These are phyloP conservation scores for Saxidomus purpurata DNA, from an alignment of 1,140 invertebrate genomes.

Conservation along the genomic window DNA sequence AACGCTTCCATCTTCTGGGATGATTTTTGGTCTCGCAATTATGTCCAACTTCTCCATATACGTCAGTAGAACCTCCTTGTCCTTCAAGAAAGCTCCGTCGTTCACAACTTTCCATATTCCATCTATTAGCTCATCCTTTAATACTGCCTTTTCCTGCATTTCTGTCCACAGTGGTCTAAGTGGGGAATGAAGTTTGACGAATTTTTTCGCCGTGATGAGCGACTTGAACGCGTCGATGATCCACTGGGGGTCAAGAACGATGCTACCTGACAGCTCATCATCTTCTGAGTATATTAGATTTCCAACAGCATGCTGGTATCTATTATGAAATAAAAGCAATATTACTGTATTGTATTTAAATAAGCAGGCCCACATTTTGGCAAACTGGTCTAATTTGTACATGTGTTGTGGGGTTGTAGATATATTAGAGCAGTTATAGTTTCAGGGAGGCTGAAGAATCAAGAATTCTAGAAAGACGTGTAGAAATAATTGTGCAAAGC, in stretches of 20 bases:
- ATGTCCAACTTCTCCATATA: slow-evolving; percentile 67
- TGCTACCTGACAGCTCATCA: slow-evolving; percentile 35
- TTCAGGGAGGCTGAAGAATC: no score
- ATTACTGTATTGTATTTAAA: no score
- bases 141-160: slow-evolving; percentile 49
- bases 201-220: slow-evolving; percentile 45
- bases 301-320: slow-evolving; percentile 61
- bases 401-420: no score
- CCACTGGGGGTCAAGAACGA: slow-evolving; percentile 61
- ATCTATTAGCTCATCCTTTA: slow-evolving; percentile 49
- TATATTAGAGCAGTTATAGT: no score
- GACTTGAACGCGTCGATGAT: slow-evolving; percentile 63
- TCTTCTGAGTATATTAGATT: slow-evolving; percentile 58
- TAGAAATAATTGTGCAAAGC: no score
- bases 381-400: no score
- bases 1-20: slow-evolving; percentile 26
- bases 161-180: slow-evolving; percentile 38
- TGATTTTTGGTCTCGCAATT: slow-evolving; percentile 57
- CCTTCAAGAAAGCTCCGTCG: background rate
- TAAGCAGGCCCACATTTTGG: no score
- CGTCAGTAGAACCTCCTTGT: slow-evolving; percentile 32
- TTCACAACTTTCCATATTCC: slow-evolving; percentile 46
- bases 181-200: slow-evolving; percentile 32
- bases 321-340: background rate
- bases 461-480: no score